Base-by-base conservation (phyloP, 2,888 invertebrate species). In the Erebia ligea region DNA sequence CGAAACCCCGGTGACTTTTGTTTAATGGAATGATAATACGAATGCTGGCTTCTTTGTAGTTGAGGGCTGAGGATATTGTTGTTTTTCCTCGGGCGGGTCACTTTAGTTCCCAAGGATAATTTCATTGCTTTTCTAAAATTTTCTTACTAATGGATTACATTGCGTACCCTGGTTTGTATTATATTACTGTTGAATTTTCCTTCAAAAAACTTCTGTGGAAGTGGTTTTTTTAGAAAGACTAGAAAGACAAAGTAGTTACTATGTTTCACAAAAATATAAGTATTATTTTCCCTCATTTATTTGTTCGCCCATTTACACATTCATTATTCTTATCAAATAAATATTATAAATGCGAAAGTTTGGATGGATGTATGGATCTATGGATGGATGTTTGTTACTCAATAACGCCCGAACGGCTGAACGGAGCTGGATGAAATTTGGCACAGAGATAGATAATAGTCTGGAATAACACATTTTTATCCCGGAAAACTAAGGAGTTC, bases 1-100 rank as follows among this genome's bases (percentile, higher is more conserved):
- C 85, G 90, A 90, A 92, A 91, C 89, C 86, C 88, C 86, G 88
- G 92, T 92, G 92, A 93, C 92, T 92, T 92, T 92, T 92, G 90
- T 92, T 91, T 92, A 93, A 93, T 93, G 92, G 91, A 93, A 93
- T 92, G 90, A 93, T 92, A 93, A 93, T 92, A 92, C 88, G 84
- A 91, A 89, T 90, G 89, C 86, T 91, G 82, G 85, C 88, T 87
- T 88, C 91, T 91, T 90, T 91, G 91, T 92, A 90, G 91, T 90
- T 90, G 86, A 85, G 86, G 84, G 82, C 83, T 83, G 86, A 85
- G 86, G 85, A 90, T 90, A 87, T 90, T 90, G 89, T 90, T 91
- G 89, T 90, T 89, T 89, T 89, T 88, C 89, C 89, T 83, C 84
- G 71, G 88, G 89, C 89, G 84, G 87, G 90, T 90, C 90, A 90